Evolutionary conservation across 2,113 vertebrate genomes (phyloP).

Genomic region (Seriola dumerili): DNA sequence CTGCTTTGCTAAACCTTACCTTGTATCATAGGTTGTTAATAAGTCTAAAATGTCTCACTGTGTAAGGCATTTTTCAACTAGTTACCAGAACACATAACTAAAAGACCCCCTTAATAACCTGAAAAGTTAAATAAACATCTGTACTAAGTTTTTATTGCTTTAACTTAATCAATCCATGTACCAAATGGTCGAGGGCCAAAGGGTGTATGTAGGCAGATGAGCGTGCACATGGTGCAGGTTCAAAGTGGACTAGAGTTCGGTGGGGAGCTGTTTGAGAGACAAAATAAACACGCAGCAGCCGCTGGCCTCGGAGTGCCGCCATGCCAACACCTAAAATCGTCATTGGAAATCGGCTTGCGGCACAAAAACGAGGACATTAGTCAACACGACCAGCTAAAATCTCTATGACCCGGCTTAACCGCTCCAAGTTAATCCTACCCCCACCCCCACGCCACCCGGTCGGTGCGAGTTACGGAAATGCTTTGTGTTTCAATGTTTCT

Average conservation of each 20-base stretch:
- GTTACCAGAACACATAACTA: neutral
- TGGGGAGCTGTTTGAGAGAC: neutral
- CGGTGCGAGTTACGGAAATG: slow-evolving; percentile 11
- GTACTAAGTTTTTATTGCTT: neutral
- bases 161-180: neutral
- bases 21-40: neutral
- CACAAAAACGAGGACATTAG: slow-evolving; percentile 63
- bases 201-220: neutral
- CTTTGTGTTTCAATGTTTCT: neutral
- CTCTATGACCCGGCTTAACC: slow-evolving; percentile 76
- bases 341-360: slow-evolving; percentile 33
- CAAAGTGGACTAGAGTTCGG: neutral
- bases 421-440: slow-evolving; percentile 74
- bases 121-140: neutral
- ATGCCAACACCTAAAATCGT: slow-evolving; percentile 1
- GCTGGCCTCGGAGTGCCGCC: neutral
- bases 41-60: neutral
- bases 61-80: neutral
- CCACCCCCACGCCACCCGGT: slow-evolving; percentile 66
- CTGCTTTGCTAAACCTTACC: accelerated
- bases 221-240: neutral
- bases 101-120: too few species aligned
- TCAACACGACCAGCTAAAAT: slow-evolving; percentile 69
- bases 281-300: neutral
- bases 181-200: neutral